Conservation (phyloP, 2,113 vertebrate genomes). For the Cyprinodon brontotheroides region DNA sequence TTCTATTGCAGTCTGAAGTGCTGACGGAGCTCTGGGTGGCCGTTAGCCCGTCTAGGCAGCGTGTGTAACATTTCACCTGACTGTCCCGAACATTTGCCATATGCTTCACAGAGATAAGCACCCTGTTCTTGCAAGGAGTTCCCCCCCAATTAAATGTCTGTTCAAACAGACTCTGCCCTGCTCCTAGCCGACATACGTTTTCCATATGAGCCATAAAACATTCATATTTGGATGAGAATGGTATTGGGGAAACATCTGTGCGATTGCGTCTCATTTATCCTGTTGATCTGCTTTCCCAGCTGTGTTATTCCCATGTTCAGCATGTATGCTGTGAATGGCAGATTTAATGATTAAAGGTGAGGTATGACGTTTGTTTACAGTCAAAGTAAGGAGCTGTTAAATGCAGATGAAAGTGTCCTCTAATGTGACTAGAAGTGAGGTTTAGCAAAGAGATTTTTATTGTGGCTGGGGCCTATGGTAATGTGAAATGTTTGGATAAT, state of each 20-base stretch:
- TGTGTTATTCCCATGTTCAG: neutral
- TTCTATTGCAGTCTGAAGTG: constrained; percentile 11
- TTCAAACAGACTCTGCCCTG: neutral
- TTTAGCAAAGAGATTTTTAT: constrained; percentile 27
- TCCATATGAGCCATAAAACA: neutral
- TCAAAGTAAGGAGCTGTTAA: constrained; percentile 5
- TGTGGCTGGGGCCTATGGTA: constrained; percentile 37
- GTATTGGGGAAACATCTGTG: neutral
- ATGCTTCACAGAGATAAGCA: constrained; percentile 10
- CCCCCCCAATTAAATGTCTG: neutral
- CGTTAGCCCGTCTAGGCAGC: constrained; percentile 12
- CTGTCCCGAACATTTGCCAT: constrained; percentile 17
- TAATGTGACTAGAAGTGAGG: constrained; percentile 39
- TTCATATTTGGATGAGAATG: neutral
- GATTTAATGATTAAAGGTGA: neutral
- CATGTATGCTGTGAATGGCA: neutral
- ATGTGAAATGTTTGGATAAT: constrained; percentile 30
- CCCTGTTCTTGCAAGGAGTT: neutral
- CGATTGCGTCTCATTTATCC: neutral
- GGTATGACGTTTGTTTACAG: neutral
- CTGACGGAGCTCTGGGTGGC: constrained; percentile 26
- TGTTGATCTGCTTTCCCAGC: neutral
- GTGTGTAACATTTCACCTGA: constrained; percentile 20
- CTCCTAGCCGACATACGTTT: neutral
- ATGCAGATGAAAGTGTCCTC: constrained; percentile 33